These are phyloP conservation scores for Hypanus sabinus DNA, from an alignment of 2,113 vertebrate genomes.

Conservation along the genomic window DNA sequence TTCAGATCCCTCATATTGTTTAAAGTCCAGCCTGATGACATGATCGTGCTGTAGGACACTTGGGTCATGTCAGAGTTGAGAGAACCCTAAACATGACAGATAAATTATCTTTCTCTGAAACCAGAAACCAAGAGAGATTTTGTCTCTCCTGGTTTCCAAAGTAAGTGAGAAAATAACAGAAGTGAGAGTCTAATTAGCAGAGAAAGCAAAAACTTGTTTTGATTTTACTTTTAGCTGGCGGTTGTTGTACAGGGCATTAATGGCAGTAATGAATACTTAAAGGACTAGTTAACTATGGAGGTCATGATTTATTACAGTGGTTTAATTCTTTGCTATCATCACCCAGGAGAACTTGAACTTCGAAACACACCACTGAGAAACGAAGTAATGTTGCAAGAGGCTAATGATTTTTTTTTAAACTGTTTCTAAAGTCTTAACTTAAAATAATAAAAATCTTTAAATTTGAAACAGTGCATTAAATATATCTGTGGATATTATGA, in stretches of 20 bases:
- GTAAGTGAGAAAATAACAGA: background rate
- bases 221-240: background rate
- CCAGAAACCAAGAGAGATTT: background rate
- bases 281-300: background rate
- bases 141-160: background rate
- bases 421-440: background rate
- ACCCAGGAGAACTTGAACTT: background rate
- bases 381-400: background rate
- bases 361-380: background rate
- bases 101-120: background rate
- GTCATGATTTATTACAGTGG: background rate
- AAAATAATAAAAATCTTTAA: background rate
- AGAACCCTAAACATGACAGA: background rate
- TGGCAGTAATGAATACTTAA: background rate
- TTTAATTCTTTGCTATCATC: slow-evolving; percentile 11
- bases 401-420: background rate
- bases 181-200: background rate
- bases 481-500: background rate
- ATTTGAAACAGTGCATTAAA: background rate
- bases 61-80: background rate
- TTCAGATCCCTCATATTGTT: background rate
- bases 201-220: background rate
- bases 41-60: background rate
- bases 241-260: background rate
- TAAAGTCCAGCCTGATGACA: background rate